These are phyloP conservation scores for Drosophila glabriapex DNA, from an alignment of 2,888 invertebrate genomes.

Conservation along the genomic window DNA sequence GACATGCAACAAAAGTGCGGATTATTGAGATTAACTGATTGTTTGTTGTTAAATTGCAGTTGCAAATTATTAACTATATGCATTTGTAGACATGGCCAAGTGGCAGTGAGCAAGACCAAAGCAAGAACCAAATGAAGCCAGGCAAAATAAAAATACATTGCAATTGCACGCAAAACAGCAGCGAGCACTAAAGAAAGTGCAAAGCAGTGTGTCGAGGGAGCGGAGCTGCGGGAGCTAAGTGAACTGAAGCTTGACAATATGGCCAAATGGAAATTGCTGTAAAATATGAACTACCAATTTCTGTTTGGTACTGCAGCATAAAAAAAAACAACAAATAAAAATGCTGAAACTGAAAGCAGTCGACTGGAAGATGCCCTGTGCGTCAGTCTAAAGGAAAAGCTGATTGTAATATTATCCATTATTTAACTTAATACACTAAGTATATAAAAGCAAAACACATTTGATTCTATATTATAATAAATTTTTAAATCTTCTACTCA, in stretches of 20 bases:
- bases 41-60: slow-evolving; percentile 56
- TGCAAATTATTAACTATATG: slow-evolving; percentile 40
- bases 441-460: not conserved
- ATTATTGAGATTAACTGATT: slow-evolving; percentile 80
- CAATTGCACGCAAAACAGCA: slow-evolving; percentile 28
- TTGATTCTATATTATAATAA: not conserved
- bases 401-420: not conserved
- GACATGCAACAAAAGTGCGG: slow-evolving; percentile 74
- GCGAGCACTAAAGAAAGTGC: slow-evolving; percentile 27
- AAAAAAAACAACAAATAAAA: slow-evolving; percentile 42
- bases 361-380: slow-evolving; percentile 15
- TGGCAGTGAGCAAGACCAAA: slow-evolving; percentile 5
- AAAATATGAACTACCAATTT: slow-evolving; percentile 80
- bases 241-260: slow-evolving; percentile 65
- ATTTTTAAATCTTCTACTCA: not conserved
- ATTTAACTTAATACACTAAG: not conserved
- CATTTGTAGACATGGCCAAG: not conserved
- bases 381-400: not conserved
- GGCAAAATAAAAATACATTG: slow-evolving; percentile 43
- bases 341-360: not conserved
- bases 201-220: not conserved
- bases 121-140: slow-evolving; percentile 6
- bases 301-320: slow-evolving; percentile 54
- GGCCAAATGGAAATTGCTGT: slow-evolving; percentile 80
- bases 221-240: slow-evolving; percentile 8